Base-by-base conservation (phyloP, 2,797 vertebrate genomes). In the Molossus alvarezi region DNA sequence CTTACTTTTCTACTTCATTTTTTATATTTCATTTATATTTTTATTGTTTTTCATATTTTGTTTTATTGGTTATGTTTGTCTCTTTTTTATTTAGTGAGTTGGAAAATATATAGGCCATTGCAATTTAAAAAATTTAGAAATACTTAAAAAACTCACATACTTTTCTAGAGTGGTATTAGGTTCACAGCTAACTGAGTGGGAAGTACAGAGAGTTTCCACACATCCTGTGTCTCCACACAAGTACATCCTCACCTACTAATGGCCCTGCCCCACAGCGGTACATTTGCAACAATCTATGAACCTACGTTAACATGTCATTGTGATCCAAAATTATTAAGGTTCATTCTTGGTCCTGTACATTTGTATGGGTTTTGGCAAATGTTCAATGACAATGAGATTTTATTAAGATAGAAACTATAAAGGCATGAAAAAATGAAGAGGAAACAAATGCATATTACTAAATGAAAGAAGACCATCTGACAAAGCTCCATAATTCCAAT, bases 81-180 rank as follows among this genome's bases (percentile, higher is more conserved):
- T 69, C 10, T 37, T 88, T 67, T 20, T 51, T 92, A 3, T 55
- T 12, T 64, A 85, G 14, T 67, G 25, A 88, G 73, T 71, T 91
- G 62, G n/a, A 82, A 91, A 82, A 27, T 55, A 23, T 48, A 5
- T 4, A 84, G 1, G 3, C 14, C 9, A 29, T 18, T 60, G 27
- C 17, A 58, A 51, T 51, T 90, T 48, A 17, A 76, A 20, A 6
- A 6, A 51, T 45, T 58, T 18, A 21, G 27, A 18, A 77, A 45
- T 67, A 25, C 58, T 91, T 65, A 37, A 71, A 21, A 77, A 75
- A 64, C 1, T 57, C 75, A 62, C 33, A 41, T n/a, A 67, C 10
- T 64, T 92, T 65, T 93, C 90, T 67, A 53, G 25, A 88, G 11
- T 6, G 69, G 12, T 65, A 57, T 91, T 88, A 91, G 29, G 4